Evolutionary conservation across 2,888 invertebrate species (phyloP).

Genomic region (Drosophila tripunctata): DNA sequence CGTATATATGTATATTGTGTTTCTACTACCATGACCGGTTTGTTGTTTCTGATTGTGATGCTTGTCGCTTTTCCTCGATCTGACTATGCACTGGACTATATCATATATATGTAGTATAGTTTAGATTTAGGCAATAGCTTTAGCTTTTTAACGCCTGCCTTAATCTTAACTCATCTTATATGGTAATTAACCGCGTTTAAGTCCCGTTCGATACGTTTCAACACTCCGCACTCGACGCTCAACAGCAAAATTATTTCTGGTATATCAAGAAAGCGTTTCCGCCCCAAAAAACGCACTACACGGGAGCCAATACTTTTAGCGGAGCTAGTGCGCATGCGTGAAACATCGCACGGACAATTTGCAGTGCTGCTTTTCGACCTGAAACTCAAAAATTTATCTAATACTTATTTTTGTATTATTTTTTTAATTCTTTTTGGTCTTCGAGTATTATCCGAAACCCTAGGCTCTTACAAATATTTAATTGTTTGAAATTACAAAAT

Average conservation of each 20-base stretch:
- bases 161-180: conserved; percentile 37
- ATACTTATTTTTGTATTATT: no score
- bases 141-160: conserved; percentile 11
- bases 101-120: neutral
- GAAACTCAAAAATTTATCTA: no score
- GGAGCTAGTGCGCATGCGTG: conserved; percentile 63
- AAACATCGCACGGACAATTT: neutral
- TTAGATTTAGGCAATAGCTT: conserved; percentile 3
- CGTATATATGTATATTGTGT: conserved; percentile 7
- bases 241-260: conserved; percentile 81
- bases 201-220: conserved; percentile 82
- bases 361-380: conserved; percentile 25
- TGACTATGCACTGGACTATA: conserved; percentile 11
- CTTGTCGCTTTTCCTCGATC: neutral
- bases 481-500: no score
- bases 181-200: conserved; percentile 74
- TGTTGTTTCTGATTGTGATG: neutral
- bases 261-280: conserved; percentile 84
- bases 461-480: no score
- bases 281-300: conserved; percentile 76
- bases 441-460: no score
- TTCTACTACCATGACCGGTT: conserved; percentile 46
- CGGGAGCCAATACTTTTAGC: conserved; percentile 38
- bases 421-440: no score
- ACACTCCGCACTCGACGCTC: conserved; percentile 62